Base-by-base conservation (phyloP, 2,113 vertebrate species). In the Grus americana region DNA sequence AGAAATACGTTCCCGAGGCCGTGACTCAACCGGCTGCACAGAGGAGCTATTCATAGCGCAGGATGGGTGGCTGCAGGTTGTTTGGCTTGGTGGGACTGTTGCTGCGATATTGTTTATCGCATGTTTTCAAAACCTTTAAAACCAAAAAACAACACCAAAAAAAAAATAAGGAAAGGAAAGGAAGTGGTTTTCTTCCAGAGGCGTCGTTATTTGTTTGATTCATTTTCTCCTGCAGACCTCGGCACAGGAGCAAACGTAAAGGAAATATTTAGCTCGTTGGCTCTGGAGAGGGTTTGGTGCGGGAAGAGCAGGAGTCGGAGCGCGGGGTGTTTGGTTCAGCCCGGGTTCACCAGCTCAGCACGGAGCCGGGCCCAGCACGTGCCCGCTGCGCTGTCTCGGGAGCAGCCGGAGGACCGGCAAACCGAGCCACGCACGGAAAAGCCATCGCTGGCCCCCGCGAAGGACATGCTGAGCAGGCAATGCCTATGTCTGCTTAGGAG, bases 51-150 rank as follows among this genome's bases (percentile, higher is more conserved):
- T 96, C 95, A 91, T 0, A 54, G 91, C 3, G 16, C 90, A 82
- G 92, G 81, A 90, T 70, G 95, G 90, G 94, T 71, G 95, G 93
- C 94, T 96, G 94, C 85, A 92, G 92, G 90, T 90, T 93, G 81
- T 90, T 92, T 95, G 85, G 34, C 76, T 94, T 91, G 86, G 59
- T 93, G 88, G 93, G 82, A 47, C 85, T 62, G 95, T 86, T 88
- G 95, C 94, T 75, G 79, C 40, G 90, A 92, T 83, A 86, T 71
- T 94, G 79, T 93, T 95, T 94, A 90, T 62, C 16, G 5, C 36
- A 47, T 86, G 81, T 75, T 93, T 94, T 58, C 67, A 90, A 92
- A 97, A 75, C 40, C 42, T 89, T 89, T 47, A 40, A 85, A 90
- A 61, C 11, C 6, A 27, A 23, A 90, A 61, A 15, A 23, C 9